Conservation (phyloP, 2,113 vertebrate species). For the Pachypanchax playfairii region DNA sequence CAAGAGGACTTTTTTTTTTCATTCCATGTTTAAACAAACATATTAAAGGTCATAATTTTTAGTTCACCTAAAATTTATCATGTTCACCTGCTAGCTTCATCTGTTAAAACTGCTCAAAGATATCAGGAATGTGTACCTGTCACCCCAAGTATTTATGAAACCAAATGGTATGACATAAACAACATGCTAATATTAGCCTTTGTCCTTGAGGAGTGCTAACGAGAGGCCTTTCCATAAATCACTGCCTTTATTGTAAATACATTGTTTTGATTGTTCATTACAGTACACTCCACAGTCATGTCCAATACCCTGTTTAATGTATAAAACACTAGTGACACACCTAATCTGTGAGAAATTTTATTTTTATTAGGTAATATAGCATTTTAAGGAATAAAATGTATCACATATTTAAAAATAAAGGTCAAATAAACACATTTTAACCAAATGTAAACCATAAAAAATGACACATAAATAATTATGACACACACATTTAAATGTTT, state of each 20-base stretch:
- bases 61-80: not conserved
- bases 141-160: not conserved
- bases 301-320: too few species aligned
- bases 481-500: too few species aligned
- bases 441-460: too few species aligned
- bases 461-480: too few species aligned
- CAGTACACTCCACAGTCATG: too few species aligned
- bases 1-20: not conserved
- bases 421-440: too few species aligned
- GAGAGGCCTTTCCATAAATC: not conserved
- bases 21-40: not conserved
- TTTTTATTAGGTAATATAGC: too few species aligned
- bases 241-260: not conserved
- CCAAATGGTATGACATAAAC: not conserved
- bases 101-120: not conserved
- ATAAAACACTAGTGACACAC: too few species aligned
- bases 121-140: fast-evolving
- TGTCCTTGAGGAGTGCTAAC: not conserved
- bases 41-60: not conserved
- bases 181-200: not conserved
- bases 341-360: too few species aligned
- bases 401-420: too few species aligned
- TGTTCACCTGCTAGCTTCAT: not conserved
- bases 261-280: not conserved
- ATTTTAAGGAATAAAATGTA: too few species aligned